Evolutionary conservation across 2,797 vertebrate species (phyloP).

Genomic region (Melanogrammus aeglefinus): DNA sequence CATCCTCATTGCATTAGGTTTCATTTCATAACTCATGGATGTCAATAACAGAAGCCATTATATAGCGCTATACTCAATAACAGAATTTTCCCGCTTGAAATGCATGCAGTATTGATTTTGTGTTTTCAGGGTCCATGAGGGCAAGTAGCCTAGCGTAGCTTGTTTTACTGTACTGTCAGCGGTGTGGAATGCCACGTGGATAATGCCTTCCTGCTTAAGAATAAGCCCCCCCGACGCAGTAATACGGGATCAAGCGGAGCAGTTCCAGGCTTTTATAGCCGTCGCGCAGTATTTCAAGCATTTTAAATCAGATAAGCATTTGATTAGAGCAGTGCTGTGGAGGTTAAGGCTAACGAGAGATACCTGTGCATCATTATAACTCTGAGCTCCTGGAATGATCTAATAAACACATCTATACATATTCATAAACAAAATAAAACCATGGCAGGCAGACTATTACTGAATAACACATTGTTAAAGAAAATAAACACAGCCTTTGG

Average conservation of each 20-base stretch:
- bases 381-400: neutral
- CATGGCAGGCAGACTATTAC: neutral
- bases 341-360: neutral
- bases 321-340: neutral
- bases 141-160: slow-evolving; percentile 67
- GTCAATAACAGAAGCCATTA: slow-evolving; percentile 77
- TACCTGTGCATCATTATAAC: neutral
- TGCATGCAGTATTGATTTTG: slow-evolving; percentile 77
- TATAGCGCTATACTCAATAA: slow-evolving; percentile 74
- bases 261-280: neutral
- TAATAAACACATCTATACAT: neutral
- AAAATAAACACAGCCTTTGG: neutral
- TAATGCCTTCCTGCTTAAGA: slow-evolving; percentile 33
- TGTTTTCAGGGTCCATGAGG: slow-evolving; percentile 81
- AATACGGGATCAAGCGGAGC: neutral
- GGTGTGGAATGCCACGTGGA: slow-evolving; percentile 46
- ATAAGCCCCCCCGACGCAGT: neutral
- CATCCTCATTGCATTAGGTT: slow-evolving; percentile 74
- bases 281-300: neutral
- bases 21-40: slow-evolving; percentile 77
- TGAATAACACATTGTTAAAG: neutral
- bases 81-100: slow-evolving; percentile 76
- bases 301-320: neutral
- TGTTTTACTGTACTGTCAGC: slow-evolving; percentile 66
- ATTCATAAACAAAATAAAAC: neutral